Conservation (phyloP, 2,113 vertebrate species). For the Ellobius talpinus region DNA sequence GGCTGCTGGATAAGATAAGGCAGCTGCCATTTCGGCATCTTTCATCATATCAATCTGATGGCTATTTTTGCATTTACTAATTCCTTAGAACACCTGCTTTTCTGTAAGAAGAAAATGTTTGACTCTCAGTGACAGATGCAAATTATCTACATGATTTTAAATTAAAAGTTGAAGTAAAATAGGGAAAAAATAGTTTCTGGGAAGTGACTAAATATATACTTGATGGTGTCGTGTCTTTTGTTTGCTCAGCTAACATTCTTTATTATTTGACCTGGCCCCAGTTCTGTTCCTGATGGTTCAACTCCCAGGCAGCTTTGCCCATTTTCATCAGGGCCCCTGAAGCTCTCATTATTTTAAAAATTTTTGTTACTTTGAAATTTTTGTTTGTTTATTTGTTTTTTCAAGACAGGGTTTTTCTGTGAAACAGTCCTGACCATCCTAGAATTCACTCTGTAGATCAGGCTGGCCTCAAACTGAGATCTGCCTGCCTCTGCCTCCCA, state of each 20-base stretch:
- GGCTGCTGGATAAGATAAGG: conserved; percentile 67
- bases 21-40: conserved; percentile 78
- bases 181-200: conserved; percentile 69
- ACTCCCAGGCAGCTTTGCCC: background rate
- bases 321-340: background rate
- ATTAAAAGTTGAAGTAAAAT: conserved; percentile 76
- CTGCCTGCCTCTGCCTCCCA: no score
- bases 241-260: conserved; percentile 12
- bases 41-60: conserved; percentile 72
- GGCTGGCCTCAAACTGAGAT: no score
- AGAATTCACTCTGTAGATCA: no score
- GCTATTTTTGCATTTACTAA: conserved; percentile 80
- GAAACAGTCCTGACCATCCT: no score
- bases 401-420: no score
- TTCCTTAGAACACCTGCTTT: conserved; percentile 85
- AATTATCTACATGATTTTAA: conserved; percentile 84
- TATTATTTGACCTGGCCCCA: background rate
- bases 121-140: conserved; percentile 83
- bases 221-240: background rate
- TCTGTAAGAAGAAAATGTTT: conserved; percentile 86
- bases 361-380: background rate
- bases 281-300: background rate
- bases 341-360: background rate
- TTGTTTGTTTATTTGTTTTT: no score
- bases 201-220: conserved; percentile 55